Percentiles rank a stretch among this genome's conserved stretches.
phyloP scores from a whole-genome alignment of 2,888 invertebrate genomes.

The Pterostichus madidus region DNA sequence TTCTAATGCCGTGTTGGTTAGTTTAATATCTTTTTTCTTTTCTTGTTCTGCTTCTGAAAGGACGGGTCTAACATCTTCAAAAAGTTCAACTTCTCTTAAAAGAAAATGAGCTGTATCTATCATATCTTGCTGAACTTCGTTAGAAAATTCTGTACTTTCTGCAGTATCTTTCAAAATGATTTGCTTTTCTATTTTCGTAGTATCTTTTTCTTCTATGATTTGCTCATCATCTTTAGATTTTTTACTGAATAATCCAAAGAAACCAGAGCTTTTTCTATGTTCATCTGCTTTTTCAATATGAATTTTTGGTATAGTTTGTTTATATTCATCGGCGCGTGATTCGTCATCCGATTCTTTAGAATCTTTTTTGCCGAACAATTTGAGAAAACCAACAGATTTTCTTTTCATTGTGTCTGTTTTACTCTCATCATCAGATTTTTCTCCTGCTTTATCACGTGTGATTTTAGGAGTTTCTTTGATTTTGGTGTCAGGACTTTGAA shows the following conservation, averaged over 20 bases:
- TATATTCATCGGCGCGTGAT: constrained; percentile 70
- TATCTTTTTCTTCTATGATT: constrained; percentile 62
- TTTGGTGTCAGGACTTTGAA: constrained; percentile 44
- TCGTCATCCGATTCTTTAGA: constrained; percentile 74
- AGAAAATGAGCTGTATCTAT: constrained; percentile 71
- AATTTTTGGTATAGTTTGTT: constrained; percentile 20
- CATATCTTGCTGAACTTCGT: constrained; percentile 71
- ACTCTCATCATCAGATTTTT: constrained; percentile 63
- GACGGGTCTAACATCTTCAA: constrained; percentile 71
- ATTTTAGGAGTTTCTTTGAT: constrained; percentile 51
- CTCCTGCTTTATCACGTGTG: constrained; percentile 27
- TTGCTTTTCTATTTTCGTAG: constrained; percentile 28
- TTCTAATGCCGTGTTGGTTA: not conserved
- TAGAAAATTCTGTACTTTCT: constrained; percentile 67
- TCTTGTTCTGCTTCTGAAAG: constrained; percentile 47
- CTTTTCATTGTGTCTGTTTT: constrained; percentile 71
- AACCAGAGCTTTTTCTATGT: constrained; percentile 68
- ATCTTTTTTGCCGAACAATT: constrained; percentile 73
- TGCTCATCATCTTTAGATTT: constrained; percentile 70
- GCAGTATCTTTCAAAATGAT: not conserved
- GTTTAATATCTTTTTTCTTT: constrained; percentile 36
- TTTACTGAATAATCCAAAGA: constrained; percentile 71
- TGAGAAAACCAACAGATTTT: constrained; percentile 73
- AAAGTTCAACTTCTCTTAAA: constrained; percentile 71
- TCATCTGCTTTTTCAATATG: constrained; percentile 68